Conservation (phyloP, 1,140 invertebrate genomes). For the Nasonia giraulti region DNA sequence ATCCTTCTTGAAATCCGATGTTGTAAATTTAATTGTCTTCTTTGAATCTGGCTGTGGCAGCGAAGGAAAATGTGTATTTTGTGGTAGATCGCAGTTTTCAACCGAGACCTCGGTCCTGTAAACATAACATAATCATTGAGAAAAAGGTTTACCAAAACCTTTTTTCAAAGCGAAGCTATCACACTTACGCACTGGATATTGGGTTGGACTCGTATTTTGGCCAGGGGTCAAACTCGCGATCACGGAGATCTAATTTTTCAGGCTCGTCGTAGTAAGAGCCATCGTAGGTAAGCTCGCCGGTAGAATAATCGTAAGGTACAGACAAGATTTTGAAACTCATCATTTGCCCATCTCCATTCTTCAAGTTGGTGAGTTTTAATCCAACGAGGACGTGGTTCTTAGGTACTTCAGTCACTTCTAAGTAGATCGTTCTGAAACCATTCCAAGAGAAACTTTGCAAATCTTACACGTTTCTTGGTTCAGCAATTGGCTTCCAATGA, state of each 20-base stretch:
- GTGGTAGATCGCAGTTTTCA: neutral
- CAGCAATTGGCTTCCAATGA: neutral
- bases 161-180: too few relatives aligned
- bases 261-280: neutral
- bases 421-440: neutral
- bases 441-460: neutral
- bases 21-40: neutral
- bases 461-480: neutral
- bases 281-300: neutral
- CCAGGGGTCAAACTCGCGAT: neutral
- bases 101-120: neutral
- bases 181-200: neutral
- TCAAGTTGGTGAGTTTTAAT: neutral
- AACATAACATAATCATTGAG: neutral
- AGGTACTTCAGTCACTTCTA: neutral
- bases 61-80: neutral
- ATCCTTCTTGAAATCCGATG: slow-evolving; percentile 18
- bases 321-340: neutral
- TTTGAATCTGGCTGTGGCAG: neutral
- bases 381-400: neutral
- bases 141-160: too few relatives aligned
- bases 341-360: neutral
- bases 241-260: neutral
- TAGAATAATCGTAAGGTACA: neutral
- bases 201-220: neutral